Conservation (phyloP, 2,888 invertebrate genomes). For the Caenorhabditis sulstoni region DNA sequence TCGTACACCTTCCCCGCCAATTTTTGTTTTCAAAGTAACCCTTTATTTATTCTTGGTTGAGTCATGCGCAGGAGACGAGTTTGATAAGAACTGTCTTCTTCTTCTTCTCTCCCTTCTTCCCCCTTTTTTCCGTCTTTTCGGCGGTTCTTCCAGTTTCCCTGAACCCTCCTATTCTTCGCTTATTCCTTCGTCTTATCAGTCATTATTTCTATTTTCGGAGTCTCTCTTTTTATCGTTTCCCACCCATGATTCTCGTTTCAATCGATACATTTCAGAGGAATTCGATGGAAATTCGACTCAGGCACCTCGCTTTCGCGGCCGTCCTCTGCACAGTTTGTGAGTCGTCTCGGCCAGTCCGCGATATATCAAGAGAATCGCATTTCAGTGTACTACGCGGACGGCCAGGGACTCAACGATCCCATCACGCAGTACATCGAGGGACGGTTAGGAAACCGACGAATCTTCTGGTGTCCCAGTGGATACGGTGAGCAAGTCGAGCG, state of each 20-base stretch:
- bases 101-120: constrained; percentile 1
- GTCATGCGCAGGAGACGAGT: constrained; percentile 15
- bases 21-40: constrained; percentile 17
- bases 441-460: constrained; percentile 79
- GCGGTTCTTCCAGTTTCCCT: not conserved
- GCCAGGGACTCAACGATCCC: constrained; percentile 80
- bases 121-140: not conserved
- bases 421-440: constrained; percentile 80
- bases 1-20: constrained; percentile 29
- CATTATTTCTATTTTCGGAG: constrained; percentile 29
- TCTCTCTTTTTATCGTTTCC: constrained; percentile 3
- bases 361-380: constrained; percentile 2
- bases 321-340: constrained; percentile 51
- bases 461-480: constrained; percentile 81
- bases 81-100: constrained; percentile 23
- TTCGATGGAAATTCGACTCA: constrained; percentile 53
- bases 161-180: constrained; percentile 6
- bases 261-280: constrained; percentile 9
- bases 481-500: no score
- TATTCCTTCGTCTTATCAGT: constrained; percentile 9
- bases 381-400: constrained; percentile 72
- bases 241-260: not conserved
- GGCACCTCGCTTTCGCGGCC: constrained; percentile 51
- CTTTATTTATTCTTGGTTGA: constrained; percentile 20
- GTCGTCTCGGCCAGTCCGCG: not conserved